Evolutionary conservation across 1,140 invertebrate genomes (phyloP).

Genomic region (Bacillus rossius): DNA sequence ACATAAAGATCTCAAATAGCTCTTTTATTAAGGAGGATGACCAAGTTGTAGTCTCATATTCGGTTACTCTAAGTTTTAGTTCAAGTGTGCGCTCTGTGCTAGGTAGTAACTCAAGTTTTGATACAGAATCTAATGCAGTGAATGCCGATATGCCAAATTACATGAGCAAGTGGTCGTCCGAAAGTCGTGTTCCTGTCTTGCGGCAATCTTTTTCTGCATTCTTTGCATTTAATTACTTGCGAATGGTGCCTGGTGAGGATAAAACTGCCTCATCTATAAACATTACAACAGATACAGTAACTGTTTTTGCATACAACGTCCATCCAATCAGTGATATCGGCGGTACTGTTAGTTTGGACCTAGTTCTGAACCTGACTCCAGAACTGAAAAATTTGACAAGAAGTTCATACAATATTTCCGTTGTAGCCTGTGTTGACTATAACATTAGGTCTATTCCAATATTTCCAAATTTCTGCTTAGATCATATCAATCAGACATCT

Average conservation of each 20-base stretch:
- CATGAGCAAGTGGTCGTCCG: too few relatives aligned
- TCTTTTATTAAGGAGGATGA: too few relatives aligned
- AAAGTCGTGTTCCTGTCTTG: conserved; percentile 38
- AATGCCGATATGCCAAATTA: too few relatives aligned
- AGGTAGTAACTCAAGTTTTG: too few relatives aligned
- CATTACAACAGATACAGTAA: conserved; percentile 51
- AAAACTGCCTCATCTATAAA: conserved; percentile 54
- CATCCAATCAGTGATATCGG: conserved; percentile 62
- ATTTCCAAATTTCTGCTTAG: conserved; percentile 49
- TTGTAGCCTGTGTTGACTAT: conserved; percentile 54
- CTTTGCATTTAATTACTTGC: conserved; percentile 63
- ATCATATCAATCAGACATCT: conserved; percentile 11
- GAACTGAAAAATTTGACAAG: conserved; percentile 46
- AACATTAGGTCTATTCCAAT: conserved; percentile 47
- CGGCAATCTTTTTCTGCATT: conserved; percentile 61
- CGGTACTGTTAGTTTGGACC: conserved; percentile 57
- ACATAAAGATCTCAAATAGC: too few relatives aligned
- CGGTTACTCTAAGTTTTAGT: too few relatives aligned
- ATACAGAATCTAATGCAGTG: too few relatives aligned
- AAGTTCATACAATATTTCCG: conserved; percentile 40
- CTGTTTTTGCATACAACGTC: conserved; percentile 56
- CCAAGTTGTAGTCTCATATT: too few relatives aligned
- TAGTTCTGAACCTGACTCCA: conserved; percentile 52
- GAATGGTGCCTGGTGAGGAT: conserved; percentile 51
- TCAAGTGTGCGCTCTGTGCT: too few relatives aligned